These are phyloP conservation scores for Dermolepida albohirtum DNA, from an alignment of 2,888 invertebrate genomes.

Conservation along the genomic window DNA sequence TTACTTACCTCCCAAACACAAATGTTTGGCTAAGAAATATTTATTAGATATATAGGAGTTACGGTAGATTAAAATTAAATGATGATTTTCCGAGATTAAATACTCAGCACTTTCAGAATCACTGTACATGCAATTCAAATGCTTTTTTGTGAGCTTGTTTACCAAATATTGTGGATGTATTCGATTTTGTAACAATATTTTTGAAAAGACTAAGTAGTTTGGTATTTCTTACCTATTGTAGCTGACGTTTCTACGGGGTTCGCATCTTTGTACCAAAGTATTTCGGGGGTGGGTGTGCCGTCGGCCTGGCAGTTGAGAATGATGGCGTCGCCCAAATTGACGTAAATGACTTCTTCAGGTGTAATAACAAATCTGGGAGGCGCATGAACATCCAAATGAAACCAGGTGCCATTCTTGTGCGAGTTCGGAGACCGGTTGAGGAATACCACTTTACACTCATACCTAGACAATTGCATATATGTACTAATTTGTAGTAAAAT, in stretches of 20 bases:
- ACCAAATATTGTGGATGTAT: too few relatives aligned
- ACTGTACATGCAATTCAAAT: too few relatives aligned
- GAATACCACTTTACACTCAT: constrained; percentile 82
- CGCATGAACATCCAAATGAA: constrained; percentile 97
- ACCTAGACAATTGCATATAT: constrained; percentile 54
- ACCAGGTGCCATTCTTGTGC: constrained; percentile 96
- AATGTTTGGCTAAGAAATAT: too few relatives aligned
- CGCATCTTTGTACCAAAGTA: constrained; percentile 96
- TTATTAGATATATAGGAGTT: too few relatives aligned
- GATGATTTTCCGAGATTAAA: too few relatives aligned
- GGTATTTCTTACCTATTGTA: constrained; percentile 71
- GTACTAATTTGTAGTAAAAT: not conserved
- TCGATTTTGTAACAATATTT: too few relatives aligned
- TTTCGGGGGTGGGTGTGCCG: constrained; percentile 95
- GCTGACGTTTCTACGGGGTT: constrained; percentile 90
- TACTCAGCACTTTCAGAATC: too few relatives aligned
- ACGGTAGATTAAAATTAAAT: too few relatives aligned
- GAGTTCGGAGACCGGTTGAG: constrained; percentile 93
- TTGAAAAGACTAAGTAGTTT: too few relatives aligned
- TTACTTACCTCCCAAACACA: too few relatives aligned
- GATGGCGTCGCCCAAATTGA: constrained; percentile 95
- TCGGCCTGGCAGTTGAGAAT: constrained; percentile 97
- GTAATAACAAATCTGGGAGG: constrained; percentile 95
- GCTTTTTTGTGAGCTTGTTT: too few relatives aligned
- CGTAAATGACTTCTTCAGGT: constrained; percentile 96